Base-by-base conservation (phyloP, 2,797 vertebrate genomes). In the Aphelocoma californica region DNA sequence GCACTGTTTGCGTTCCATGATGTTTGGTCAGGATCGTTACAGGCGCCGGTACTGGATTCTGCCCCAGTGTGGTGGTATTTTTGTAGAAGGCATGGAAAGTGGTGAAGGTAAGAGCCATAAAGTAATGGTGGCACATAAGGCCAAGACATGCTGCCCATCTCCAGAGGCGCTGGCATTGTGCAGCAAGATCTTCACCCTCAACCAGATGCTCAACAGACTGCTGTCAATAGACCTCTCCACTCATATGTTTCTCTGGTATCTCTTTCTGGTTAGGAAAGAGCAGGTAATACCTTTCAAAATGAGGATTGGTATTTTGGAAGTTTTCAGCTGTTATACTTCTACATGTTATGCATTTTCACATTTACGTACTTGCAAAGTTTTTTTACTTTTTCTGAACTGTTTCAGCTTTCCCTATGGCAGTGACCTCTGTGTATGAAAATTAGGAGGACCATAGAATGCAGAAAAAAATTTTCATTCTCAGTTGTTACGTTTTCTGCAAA, bases 31-130 rank as follows among this genome's bases (percentile, higher is more conserved):
- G 92, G 99, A 99, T 96, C 98, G 99, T 31, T 99, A 99, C 92
- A 98, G 98, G 94, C 98, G 99, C n/a, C 98, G 98, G 19, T 99
- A 99, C 97, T 99, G 99, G 99, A 98, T 99, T 86, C 98, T 99
- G 88, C 99, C 99, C 9, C 98, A 99, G 10, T 99, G 99, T 56
- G 98, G 99, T 7, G 99, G 98, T 1, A 84, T 99, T 96, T 99
- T 99, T 97, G 98, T 99, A 45, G 99, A 99, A 98, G 99, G 98
- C 97, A 98, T 99, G 98, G 98, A 98, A 93, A 99, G 98, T 45
- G 97, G 98, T 34, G 98, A 99, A 98, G 98, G 98, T 99, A 96
- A 97, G 97, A 94, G 64, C n/a, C 29, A 2, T 34, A 28, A 58
- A 60, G 54, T 25, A 61, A 4, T 61, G 65, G 25, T 34, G 38